Percentiles rank a stretch among this genome's conserved stretches.
Conservation (phyloP, 2,888 invertebrate genomes). For the Dryobota labecula region DNA sequence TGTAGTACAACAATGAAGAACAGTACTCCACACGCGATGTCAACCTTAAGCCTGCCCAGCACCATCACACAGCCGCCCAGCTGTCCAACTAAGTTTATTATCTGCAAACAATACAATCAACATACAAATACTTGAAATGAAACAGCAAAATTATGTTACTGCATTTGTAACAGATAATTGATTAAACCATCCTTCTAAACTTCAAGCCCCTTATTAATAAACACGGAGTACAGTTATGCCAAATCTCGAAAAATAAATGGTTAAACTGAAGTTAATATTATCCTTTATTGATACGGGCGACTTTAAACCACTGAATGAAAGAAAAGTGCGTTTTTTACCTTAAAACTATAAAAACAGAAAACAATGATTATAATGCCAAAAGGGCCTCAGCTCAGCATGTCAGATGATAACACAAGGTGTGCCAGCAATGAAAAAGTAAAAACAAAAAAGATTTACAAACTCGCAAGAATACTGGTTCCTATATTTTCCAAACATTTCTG, state of each 20-base stretch:
- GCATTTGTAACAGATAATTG: neutral
- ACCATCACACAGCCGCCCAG: slow-evolving; percentile 99
- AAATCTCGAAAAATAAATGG: neutral
- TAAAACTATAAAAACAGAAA: too few species aligned
- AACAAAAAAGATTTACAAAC: neutral
- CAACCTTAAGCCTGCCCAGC: slow-evolving; percentile 96
- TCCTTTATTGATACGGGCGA: too few species aligned
- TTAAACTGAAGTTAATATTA: too few species aligned
- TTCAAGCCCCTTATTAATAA: neutral
- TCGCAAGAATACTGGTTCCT: neutral
- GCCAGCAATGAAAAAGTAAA: neutral
- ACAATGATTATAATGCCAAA: too few species aligned
- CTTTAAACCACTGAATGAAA: too few species aligned
- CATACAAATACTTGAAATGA: neutral
- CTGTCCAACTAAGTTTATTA: slow-evolving; percentile 98
- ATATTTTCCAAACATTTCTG: slow-evolving; percentile 21
- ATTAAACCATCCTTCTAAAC: neutral
- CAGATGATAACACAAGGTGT: too few species aligned
- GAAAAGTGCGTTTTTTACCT: too few species aligned
- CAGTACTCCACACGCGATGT: slow-evolving; percentile 97
- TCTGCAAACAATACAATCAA: slow-evolving; percentile 74
- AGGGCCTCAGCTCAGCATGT: too few species aligned
- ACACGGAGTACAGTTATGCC: neutral
- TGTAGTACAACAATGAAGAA: slow-evolving; percentile 99
- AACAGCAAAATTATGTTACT: neutral